phyloP scores from a whole-genome alignment of 64 coral and sea anemone species.

The Montipora efflorescens region DNA sequence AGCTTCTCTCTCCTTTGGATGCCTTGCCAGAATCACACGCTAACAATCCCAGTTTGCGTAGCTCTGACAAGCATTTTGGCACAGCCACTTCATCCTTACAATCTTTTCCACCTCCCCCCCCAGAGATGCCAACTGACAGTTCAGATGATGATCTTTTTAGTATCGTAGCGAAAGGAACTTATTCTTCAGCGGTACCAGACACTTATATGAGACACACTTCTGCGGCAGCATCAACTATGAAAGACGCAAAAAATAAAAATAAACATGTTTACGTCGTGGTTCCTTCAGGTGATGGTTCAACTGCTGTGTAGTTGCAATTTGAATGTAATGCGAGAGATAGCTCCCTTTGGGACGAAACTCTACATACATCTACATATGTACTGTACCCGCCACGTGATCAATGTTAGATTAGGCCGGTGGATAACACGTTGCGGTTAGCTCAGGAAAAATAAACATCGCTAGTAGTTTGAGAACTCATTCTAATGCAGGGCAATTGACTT shows the following conservation, averaged over 20 bases:
- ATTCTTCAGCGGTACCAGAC: constrained; percentile 51
- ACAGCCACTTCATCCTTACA: constrained; percentile 20
- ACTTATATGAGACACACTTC: constrained; percentile 22
- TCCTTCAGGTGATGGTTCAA: constrained; percentile 38
- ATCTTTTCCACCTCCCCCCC: constrained; percentile 55
- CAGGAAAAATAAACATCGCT: background rate
- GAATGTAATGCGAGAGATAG: background rate
- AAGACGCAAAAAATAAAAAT: constrained; percentile 31
- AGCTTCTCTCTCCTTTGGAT: constrained; percentile 58
- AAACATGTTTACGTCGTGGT: constrained; percentile 39
- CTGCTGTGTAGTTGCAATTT: constrained; percentile 2
- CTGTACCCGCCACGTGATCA: background rate
- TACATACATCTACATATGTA: background rate
- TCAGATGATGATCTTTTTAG: constrained; percentile 82
- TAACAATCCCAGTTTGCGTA: constrained; percentile 29
- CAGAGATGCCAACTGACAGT: constrained; percentile 67
- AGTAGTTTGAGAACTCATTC: constrained; percentile 27
- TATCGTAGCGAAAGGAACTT: constrained; percentile 77
- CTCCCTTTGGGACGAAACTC: background rate
- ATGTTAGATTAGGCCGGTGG: background rate
- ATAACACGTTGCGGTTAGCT: background rate
- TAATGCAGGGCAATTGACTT: background rate
- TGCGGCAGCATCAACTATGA: background rate
- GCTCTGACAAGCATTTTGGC: constrained; percentile 29
- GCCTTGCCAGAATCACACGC: constrained; percentile 29